Evolutionary conservation across 1,140 invertebrate species (phyloP), one percentile per base, ranked within the genome.

Genomic region (Pseudomyrmex pallidus): DNA sequence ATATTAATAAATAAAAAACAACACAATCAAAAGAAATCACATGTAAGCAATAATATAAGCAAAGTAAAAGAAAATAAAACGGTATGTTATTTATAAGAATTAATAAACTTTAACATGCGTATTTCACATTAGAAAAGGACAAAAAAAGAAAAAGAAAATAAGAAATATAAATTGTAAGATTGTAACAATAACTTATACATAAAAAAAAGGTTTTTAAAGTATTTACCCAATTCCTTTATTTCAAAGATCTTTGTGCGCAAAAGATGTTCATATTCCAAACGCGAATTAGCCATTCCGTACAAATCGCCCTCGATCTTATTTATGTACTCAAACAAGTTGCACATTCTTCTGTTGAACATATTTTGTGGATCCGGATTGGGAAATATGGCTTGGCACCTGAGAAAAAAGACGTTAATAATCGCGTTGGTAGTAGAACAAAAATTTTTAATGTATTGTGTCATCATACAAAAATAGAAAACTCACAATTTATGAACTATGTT

Each of bases 301-400:
- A 99, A 99, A 91, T 99, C 99, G 77, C 98, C 98, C 95, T 99
- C 99, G 1, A 99, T 99, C 95, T 99, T 99, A 84, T 98, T 96
- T 54, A 99, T 99, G 94, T 99, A 99, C 0, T 98, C 97, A 3
- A 3, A 99, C 98, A 64, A 99, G 95, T n/a, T n/a, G 95, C 98
- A 97, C 97, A 99, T 99, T 89, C 99, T 95, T 92, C 97, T 98
- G 92, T 99, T 99, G 77, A 98, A 96, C 96, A 99, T 97, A 1
- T 98, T 97, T 89, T 97, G 96, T 9, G 98, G 98, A 95, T 99
- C 98, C 4, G 98, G 98, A 46, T 98, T 99, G 50, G 99, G 99
- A 94, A 99, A 99, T 92, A 99, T 99, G 82, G 99, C 98, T 96
- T 99, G 99, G 50, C 99, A 99, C 91, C 97, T 97, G 93, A 52